Evolutionary conservation across 2,888 invertebrate genomes (phyloP), one percentile per base, ranked within the genome.

Genomic region (Apeira syringaria): DNA sequence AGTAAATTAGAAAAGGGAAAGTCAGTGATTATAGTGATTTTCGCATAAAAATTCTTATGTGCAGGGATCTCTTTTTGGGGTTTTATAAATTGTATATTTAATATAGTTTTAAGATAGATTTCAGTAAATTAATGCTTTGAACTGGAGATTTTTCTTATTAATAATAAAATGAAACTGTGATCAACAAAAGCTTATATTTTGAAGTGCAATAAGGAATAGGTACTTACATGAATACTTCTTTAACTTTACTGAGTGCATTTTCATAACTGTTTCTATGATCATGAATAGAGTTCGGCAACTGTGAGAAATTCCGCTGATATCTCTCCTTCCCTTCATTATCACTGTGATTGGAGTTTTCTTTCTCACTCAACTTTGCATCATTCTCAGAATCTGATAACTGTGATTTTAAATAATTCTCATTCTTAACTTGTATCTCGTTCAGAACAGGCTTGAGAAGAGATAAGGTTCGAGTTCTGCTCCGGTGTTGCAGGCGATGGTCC

Each of bases 371-470:
- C 45, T 80, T 83, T 4, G 67, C 59, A 24, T 86, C 86, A 68
- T 66, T 79, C 18, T 87, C 87, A 1, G 76, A 75, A 59, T 89
- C 87, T 22, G 85, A 85, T 52, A 76, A 64, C 49, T 67, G 74
- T 13, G 73, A 71, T 50, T 76, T 80, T 0, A 47, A 29, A 46
- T 78, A 78, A 56, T 77, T 81, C 54, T 89, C 89, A 33, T 71
- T 60, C 64, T 87, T 87, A 13, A 87, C 80, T 59, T 82, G 81
- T 52, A 90, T 86, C 65, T 90, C 87, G 59, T 74, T 87, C 1
- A 90, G 68, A 5, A 90, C 88, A 10, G 87, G 85, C 50, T 90
- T 90, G 3, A 90, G 62, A 5, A 90, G 64, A 3, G 90, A 87
- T n/a, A 75, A 59, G 7, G 78, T 74, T 51, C 82, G 71, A 45